Evolutionary conservation across 2,797 vertebrate species (phyloP), one percentile per base, ranked within the genome.

Genomic region (Hoplostethus atlanticus): DNA sequence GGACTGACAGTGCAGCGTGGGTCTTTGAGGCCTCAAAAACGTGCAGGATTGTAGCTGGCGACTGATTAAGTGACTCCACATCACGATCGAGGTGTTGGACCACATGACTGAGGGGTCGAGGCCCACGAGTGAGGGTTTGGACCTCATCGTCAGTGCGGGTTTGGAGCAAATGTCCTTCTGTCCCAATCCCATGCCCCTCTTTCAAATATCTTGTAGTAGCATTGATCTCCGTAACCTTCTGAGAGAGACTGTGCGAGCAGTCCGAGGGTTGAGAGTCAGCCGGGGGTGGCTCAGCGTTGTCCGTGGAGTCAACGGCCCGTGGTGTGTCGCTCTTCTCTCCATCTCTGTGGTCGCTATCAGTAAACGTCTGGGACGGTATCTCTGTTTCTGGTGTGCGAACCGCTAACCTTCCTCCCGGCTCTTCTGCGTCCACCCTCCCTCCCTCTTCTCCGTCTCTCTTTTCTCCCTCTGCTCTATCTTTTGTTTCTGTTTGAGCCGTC

Each of bases 311-410:
- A 74, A 47, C 28, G 77, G 72, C 79, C 86, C 60, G 79, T 63
- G 28, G 71, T 6, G 63, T n/a, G 50, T 67, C 5, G 64, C 60
- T 84, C 81, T 63, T 58, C 55, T 70, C 60, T 55, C 48, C 63
- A 40, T 68, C 64, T 65, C 65, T 65, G 60, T 62, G 9, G 31
- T 84, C 58, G 15, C 4, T 86, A 84, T 87, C 80, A 81, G 71
- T 21, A 17, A 59, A 53, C 0, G 72, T 84, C 80, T 90, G 89
- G 62, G 60, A 59, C 59, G 46, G 38, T 70, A 71, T 80, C 74
- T 81, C 86, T 71, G 76, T 68, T 73, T 83, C 84, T 87, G 82
- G 76, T 79, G 62, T 78, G 48, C 85, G 79, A 77, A 88, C 82
- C 73, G 59, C 66, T 73, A 87, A 83, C 38, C 87, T 67, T 69